Base-by-base conservation (phyloP, 37 sponge, comb jelly and placozoan species). In the Beroe forskalii region DNA sequence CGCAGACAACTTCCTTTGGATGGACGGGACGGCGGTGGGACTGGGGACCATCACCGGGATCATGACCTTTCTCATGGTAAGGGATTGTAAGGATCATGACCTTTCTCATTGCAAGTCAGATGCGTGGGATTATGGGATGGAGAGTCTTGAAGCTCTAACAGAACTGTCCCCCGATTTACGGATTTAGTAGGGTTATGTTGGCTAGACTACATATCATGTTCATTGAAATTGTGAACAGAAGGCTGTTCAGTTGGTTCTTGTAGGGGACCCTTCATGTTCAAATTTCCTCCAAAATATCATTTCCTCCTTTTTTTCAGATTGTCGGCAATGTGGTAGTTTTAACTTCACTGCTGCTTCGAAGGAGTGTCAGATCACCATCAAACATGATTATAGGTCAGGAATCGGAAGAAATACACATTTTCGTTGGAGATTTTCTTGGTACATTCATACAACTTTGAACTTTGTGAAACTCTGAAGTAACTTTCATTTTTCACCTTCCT, bases 1-100 rank as follows among this genome's bases (percentile, higher is more conserved):
- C 23, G 38, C 86, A 17, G 86, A 80, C 55, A 80, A 80, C 55
- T 41, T 80, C 24, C 55, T 80, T 3, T 80, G 86, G 86, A 80
- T n/a, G 86, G 86, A 80, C 30, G 86, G 86, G 3, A 23, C 25
- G 37, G 37, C 86, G 4, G 20, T 23, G 8, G 40, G 28, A 22
- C 20, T 80, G 86, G 86, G 86, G 1, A 48, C 42, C 6, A 48
- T 80, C 12, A 80, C 86, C 27, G 86, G 55, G 1, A 28, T 41
- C 4, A 80, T 80, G 44, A 80, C 86, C 3, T 25, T 80, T 3
- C 55, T 80, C 23, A 80, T 80, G 86, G 86, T 80, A 3, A 44
- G 75, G n/a, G n/a, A n/a, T n/a, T n/a, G n/a, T n/a, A n/a, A n/a
- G n/a, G n/a, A n/a, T n/a, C n/a, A n/a, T n/a, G n/a, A n/a, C n/a